phyloP scores from a whole-genome alignment of 2,888 invertebrate genomes.

The Idaea straminata region DNA sequence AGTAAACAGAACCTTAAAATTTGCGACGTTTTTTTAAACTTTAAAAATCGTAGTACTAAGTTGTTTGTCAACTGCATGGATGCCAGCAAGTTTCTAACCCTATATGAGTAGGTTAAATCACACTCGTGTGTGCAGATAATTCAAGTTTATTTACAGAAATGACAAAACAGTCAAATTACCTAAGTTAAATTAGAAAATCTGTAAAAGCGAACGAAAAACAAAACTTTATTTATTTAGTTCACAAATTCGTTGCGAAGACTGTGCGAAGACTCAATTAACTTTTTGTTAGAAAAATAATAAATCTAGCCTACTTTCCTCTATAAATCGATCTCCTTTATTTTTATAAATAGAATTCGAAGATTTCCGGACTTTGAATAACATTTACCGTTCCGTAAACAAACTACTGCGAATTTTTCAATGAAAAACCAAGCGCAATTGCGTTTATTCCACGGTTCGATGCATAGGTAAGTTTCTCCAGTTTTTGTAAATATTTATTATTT shows the following conservation, averaged over 20 bases:
- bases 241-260: neutral
- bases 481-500: conserved; percentile 17
- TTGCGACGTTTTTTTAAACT: no score
- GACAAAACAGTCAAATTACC: no score
- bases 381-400: conserved; percentile 18
- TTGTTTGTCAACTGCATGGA: no score
- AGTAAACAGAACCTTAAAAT: no score
- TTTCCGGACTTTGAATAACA: neutral
- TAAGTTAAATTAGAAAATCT: no score
- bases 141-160: no score
- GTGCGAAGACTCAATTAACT: neutral
- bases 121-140: no score
- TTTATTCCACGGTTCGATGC: conserved; percentile 15
- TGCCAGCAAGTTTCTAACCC: no score
- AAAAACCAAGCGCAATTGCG: conserved; percentile 17
- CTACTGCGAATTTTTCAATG: conserved; percentile 20
- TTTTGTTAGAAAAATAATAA: neutral
- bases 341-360: neutral
- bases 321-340: neutral
- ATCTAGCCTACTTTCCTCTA: neutral
- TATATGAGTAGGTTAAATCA: no score
- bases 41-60: no score
- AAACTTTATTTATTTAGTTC: neutral
- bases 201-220: neutral
- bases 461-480: conserved; percentile 16